Evolutionary conservation across 2,888 invertebrate genomes (phyloP).

Genomic region (Chrysodeixis includens): DNA sequence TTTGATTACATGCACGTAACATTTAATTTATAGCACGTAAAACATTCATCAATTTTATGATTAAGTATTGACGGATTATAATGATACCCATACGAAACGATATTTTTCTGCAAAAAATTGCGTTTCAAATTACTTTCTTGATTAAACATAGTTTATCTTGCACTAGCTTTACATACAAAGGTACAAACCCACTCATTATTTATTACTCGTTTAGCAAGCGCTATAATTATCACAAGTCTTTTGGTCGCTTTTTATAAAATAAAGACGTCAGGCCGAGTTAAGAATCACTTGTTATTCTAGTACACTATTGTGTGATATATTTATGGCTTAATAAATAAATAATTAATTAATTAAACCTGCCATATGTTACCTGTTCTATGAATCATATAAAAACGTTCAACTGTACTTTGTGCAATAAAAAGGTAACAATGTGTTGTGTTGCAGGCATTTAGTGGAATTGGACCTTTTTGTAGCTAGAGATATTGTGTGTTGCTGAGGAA

Average conservation of each 20-base stretch:
- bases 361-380: constrained; percentile 41
- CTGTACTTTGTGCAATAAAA: constrained; percentile 40
- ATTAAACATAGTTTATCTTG: not conserved
- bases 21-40: not conserved
- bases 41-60: too few species aligned
- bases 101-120: too few species aligned
- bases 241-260: constrained; percentile 6
- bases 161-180: not conserved
- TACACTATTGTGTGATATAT: constrained; percentile 41
- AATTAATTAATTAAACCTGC: constrained; percentile 45
- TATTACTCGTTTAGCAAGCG: not conserved
- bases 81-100: too few species aligned
- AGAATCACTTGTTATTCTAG: not conserved
- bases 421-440: constrained; percentile 38
- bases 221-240: not conserved
- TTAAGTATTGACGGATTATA: too few species aligned
- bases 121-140: not conserved
- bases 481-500: not conserved
- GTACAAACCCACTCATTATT: not conserved
- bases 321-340: constrained; percentile 48
- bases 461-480: constrained; percentile 1
- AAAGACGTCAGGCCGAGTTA: not conserved
- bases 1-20: too few species aligned
- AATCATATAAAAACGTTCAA: constrained; percentile 44
- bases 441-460: not conserved